Base-by-base conservation (phyloP, 2,113 vertebrate genomes). In the Helogale parvula region DNA sequence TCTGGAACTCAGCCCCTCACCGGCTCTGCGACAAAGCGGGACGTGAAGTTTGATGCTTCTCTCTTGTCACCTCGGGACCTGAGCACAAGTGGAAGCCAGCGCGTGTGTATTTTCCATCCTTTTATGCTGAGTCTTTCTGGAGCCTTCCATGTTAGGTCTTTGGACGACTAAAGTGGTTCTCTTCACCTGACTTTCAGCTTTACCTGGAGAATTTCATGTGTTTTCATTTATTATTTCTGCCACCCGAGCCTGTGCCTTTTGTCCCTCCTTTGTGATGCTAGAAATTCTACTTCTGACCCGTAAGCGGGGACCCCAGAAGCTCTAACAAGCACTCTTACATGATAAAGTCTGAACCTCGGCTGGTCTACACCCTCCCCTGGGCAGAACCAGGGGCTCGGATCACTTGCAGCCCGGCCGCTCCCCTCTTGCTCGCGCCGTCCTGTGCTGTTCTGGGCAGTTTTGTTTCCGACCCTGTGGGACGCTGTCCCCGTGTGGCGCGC, bases 21-120 rank as follows among this genome's bases (percentile, higher is more conserved):
- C 23, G 17, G 41, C 17, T 7, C 60, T 2, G 21, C 11, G 50
- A 23, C 60, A 16, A n/a, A 11, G 33, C 45, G 8, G 19, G 65
- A 54, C 27, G 23, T 31, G 14, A 38, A 4, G 2, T 10, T 27
- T 6, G 41, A 35, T 0, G 17, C 9, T 3, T 38, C 19, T 31
- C n/a, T 72, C 31, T 16, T 14, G 16, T 71, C n/a, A 6, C 23
- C 9, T 1, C 9, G 27, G 69, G 54, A 76, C 91, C 65, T 25
- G 7, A n/a, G 5, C 10, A 10, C 66, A 27, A 31, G 33, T 9
- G 15, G 4, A 13, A 0, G 52, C 82, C 77, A 4, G 52, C 25
- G 1, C 27, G 27, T 5, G 1, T 0, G 0, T 5, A 0, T 2
- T 9, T 63, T 3, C 4, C 35, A 2, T 12, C 21, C 25, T 31